Percentiles rank a stretch among this genome's conserved stretches.
Conservation (phyloP, 2,888 invertebrate genomes). For the Automeris io region DNA sequence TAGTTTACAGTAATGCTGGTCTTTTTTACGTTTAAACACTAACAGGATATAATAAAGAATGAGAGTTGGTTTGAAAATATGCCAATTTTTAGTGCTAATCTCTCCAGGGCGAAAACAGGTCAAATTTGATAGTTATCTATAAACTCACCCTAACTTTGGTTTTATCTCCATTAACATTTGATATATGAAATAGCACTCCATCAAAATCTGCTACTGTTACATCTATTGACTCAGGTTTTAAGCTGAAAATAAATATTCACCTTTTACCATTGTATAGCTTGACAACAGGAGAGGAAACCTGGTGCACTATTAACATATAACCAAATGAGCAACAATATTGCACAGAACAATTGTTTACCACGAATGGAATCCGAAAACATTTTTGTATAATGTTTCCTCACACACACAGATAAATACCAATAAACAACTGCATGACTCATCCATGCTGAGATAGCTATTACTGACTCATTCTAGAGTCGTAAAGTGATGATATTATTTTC, state of each 20-base stretch:
- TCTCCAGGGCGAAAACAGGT: no score
- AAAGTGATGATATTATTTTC: constrained; percentile 33
- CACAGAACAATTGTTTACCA: constrained; percentile 46
- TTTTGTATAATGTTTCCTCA: constrained; percentile 61
- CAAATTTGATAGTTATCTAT: background rate
- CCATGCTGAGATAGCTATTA: constrained; percentile 58
- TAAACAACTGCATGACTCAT: constrained; percentile 68
- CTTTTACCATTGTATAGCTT: constrained; percentile 11
- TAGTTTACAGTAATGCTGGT: no score
- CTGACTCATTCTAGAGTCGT: constrained; percentile 47
- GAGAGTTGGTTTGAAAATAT: no score
- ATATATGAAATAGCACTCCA: constrained; percentile 98
- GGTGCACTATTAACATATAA: constrained; percentile 13
- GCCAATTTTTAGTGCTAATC: no score
- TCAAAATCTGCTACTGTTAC: constrained; percentile 98
- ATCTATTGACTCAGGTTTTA: constrained; percentile 97
- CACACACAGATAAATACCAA: constrained; percentile 45
- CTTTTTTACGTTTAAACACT: no score
- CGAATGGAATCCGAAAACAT: constrained; percentile 55
- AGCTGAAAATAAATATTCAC: constrained; percentile 78
- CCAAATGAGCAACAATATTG: constrained; percentile 20
- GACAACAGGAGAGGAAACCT: background rate
- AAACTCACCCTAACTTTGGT: constrained; percentile 95
- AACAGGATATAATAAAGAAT: no score
- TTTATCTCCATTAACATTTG: constrained; percentile 97